phyloP scores from a whole-genome alignment of 2,888 invertebrate genomes.

The Agonopterix alstromeriana region DNA sequence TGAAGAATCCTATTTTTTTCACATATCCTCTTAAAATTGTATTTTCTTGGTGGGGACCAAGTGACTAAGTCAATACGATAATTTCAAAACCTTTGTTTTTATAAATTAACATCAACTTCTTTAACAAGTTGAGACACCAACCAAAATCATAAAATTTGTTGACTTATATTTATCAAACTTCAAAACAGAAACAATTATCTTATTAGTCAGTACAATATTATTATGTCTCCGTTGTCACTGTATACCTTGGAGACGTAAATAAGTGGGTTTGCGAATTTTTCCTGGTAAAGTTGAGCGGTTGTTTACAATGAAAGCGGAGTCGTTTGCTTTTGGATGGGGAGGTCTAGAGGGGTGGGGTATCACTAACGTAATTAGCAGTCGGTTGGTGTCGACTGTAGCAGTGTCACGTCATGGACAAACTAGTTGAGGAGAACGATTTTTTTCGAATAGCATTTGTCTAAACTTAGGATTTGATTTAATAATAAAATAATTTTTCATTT shows the following conservation, averaged over 20 bases:
- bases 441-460: no score
- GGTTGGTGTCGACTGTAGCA: slow-evolving; percentile 36
- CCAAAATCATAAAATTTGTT: no score
- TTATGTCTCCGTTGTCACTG: slow-evolving; percentile 36
- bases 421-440: no score
- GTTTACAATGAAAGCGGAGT: slow-evolving; percentile 68
- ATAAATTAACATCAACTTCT: background rate
- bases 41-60: no score
- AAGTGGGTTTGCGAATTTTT: slow-evolving; percentile 70
- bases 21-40: no score
- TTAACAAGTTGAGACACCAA: no score
- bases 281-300: slow-evolving; percentile 63
- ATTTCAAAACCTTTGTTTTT: background rate
- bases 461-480: background rate
- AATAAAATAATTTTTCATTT: background rate
- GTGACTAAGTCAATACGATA: no score
- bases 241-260: slow-evolving; percentile 61
- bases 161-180: background rate
- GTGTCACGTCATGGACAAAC: slow-evolving; percentile 24
- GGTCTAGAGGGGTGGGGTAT: slow-evolving; percentile 32
- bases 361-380: slow-evolving; percentile 68
- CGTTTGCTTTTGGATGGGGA: slow-evolving; percentile 56
- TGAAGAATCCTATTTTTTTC: no score
- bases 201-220: slow-evolving; percentile 20
- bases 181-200: slow-evolving; percentile 7